phyloP scores from a whole-genome alignment of 2,113 vertebrate genomes.

The Leucopsar rothschildi region DNA sequence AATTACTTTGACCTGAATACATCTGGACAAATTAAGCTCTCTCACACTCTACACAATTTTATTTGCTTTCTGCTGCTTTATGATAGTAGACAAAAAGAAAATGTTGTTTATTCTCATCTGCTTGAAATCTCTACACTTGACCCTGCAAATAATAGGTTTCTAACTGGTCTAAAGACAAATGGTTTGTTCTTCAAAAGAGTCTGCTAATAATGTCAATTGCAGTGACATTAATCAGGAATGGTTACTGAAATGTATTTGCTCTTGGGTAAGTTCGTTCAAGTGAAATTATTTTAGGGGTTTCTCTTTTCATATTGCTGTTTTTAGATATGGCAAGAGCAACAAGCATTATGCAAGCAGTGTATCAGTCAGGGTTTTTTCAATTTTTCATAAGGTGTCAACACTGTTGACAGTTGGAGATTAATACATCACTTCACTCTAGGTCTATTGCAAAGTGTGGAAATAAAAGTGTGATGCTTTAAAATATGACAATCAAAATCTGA shows the following conservation, averaged over 20 bases:
- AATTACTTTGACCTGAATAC: neutral
- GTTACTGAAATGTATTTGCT: neutral
- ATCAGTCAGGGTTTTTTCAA: neutral
- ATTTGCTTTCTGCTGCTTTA: neutral
- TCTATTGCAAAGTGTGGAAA: neutral
- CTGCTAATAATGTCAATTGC: neutral
- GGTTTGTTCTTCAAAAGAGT: neutral
- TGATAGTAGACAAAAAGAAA: neutral
- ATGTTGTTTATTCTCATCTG: neutral
- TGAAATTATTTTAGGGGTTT: neutral
- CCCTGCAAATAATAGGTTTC: neutral
- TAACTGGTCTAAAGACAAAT: neutral
- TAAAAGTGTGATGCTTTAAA: neutral
- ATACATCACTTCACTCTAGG: neutral
- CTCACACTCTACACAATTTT: neutral
- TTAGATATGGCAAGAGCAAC: neutral
- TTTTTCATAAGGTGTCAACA: constrained; percentile 30
- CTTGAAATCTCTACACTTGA: neutral
- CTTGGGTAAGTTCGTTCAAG: neutral
- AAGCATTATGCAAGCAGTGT: neutral
- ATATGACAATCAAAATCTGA: neutral
- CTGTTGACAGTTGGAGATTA: constrained; percentile 16
- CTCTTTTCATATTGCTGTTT: neutral
- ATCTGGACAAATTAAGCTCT: neutral
- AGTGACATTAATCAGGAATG: neutral